Percentiles rank a stretch among this genome's conserved stretches.
Evolutionary conservation across 1,140 invertebrate genomes (phyloP).

Genomic region (Aricia agestis): DNA sequence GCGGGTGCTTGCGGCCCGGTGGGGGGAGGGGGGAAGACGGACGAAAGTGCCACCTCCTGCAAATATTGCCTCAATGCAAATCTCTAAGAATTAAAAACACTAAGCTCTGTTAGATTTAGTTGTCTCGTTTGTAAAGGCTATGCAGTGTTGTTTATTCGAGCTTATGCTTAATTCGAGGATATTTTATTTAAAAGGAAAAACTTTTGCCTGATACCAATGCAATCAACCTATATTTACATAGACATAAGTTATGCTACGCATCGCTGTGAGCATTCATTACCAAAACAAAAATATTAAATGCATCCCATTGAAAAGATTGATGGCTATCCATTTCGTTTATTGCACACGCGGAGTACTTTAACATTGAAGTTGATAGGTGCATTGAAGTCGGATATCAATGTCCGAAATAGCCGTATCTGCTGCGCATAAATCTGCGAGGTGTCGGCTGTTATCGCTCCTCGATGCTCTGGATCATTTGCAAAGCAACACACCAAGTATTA

Average conservation of each 20-base stretch:
- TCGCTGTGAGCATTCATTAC: not conserved
- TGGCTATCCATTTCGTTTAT: constrained; percentile 47
- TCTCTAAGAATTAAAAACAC: not conserved
- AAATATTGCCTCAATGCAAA: constrained; percentile 32
- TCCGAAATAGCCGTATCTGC: constrained; percentile 65
- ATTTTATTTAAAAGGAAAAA: no score
- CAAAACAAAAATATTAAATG: constrained; percentile 21
- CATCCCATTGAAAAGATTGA: constrained; percentile 42
- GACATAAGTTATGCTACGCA: not conserved
- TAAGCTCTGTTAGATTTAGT: not conserved
- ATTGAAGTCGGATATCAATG: constrained; percentile 65
- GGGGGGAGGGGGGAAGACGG: constrained; percentile 38
- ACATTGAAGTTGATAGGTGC: constrained; percentile 62
- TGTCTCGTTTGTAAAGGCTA: no score
- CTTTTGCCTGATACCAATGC: not conserved
- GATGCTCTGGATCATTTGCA: constrained; percentile 72
- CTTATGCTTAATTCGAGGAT: no score
- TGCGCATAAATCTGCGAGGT: constrained; percentile 66
- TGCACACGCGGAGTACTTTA: constrained; percentile 60
- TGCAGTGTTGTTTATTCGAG: no score
- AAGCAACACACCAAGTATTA: constrained; percentile 65
- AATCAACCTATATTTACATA: not conserved
- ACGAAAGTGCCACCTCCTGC: constrained; percentile 34
- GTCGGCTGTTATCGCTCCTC: constrained; percentile 61
- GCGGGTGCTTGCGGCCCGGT: constrained; percentile 38